A percentile compares a stretch with the other conserved stretches of the same genome.
phyloP scores from a whole-genome alignment of 2,888 invertebrate species.

The Eupithecia dodoneata region DNA sequence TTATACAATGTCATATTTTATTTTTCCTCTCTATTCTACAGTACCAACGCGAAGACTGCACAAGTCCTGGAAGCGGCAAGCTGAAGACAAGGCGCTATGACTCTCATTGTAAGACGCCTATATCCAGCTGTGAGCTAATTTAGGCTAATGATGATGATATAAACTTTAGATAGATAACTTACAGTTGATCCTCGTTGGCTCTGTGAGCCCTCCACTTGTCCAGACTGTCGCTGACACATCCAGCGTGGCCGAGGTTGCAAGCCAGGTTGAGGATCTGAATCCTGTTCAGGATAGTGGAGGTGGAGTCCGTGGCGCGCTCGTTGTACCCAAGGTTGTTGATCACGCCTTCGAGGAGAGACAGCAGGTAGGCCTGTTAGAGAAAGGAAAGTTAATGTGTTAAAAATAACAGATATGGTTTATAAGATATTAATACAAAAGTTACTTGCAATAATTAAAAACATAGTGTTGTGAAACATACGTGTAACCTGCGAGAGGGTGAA shows the following conservation, averaged over 20 bases:
- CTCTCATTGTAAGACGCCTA: too few relatives aligned
- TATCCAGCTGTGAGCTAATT: too few relatives aligned
- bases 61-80: too few relatives aligned
- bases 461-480: background rate
- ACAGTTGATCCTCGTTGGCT: slow-evolving; percentile 52
- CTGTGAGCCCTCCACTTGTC: slow-evolving; percentile 64
- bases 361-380: slow-evolving; percentile 71
- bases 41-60: too few relatives aligned
- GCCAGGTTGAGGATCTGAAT: slow-evolving; percentile 85
- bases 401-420: background rate
- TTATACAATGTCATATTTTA: too few relatives aligned
- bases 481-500: background rate
- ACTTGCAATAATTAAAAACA: background rate
- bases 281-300: slow-evolving; percentile 85
- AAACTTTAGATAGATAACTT: slow-evolving; percentile 41
- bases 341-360: slow-evolving; percentile 71
- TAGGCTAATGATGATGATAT: too few relatives aligned
- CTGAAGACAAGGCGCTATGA: too few relatives aligned
- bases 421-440: too few relatives aligned
- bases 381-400: background rate
- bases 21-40: too few relatives aligned
- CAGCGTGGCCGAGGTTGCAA: slow-evolving; percentile 85
- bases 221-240: slow-evolving; percentile 81
- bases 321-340: slow-evolving; percentile 81
- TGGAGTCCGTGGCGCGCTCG: slow-evolving; percentile 70